These are phyloP conservation scores for Caranx ignobilis DNA, from an alignment of 2,113 vertebrate genomes.

Conservation along the genomic window DNA sequence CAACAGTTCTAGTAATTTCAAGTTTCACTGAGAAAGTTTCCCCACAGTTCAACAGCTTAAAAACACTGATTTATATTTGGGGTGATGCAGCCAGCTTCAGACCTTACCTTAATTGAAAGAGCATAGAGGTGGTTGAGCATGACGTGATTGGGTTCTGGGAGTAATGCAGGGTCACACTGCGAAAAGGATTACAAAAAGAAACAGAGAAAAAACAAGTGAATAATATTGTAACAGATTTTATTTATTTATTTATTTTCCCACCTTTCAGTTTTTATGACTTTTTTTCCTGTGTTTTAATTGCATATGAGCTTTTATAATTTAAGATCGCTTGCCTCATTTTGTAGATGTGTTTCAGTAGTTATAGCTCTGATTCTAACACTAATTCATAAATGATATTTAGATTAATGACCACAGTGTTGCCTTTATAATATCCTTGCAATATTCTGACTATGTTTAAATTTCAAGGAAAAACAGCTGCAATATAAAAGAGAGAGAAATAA, in stretches of 20 bases:
- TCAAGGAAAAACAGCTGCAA: background rate
- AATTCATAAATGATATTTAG: too few relatives aligned
- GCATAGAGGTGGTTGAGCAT: slow-evolving; percentile 99
- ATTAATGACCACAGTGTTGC: background rate
- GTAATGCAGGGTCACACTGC: slow-evolving; percentile 97
- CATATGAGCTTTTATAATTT: background rate
- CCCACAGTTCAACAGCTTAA: background rate
- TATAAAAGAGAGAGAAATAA: background rate
- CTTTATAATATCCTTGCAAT: background rate
- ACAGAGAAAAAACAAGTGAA: background rate
- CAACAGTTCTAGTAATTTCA: slow-evolving; percentile 32
- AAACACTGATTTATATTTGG: background rate
- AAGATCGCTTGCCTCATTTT: background rate
- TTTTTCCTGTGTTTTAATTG: background rate
- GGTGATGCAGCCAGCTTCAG: background rate
- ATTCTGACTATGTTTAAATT: background rate
- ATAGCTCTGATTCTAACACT: too few relatives aligned
- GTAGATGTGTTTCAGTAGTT: too few relatives aligned
- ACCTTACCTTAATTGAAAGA: slow-evolving; percentile 95
- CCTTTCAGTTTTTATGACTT: background rate
- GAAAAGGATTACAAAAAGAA: slow-evolving; percentile 3
- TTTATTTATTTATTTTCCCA: background rate
- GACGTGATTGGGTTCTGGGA: slow-evolving; percentile 97
- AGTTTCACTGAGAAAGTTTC: slow-evolving; percentile 12
- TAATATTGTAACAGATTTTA: background rate